A percentile compares a stretch with the other conserved stretches of the same genome.
Evolutionary conservation across 2,113 vertebrate genomes (phyloP).

Genomic region (Pollimyrus isidori): DNA sequence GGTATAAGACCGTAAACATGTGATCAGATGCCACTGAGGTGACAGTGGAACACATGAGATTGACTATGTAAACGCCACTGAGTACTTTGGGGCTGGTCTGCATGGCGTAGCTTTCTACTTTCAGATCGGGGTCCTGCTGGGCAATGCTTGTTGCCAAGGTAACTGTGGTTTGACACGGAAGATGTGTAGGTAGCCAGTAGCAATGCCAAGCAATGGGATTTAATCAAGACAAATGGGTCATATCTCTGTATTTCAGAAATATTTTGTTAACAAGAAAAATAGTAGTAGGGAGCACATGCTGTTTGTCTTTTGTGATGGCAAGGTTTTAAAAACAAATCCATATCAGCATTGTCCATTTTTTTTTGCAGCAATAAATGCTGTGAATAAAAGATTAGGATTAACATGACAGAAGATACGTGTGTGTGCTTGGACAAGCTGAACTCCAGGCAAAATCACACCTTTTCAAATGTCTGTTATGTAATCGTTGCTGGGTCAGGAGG

Average conservation of each 20-base stretch:
- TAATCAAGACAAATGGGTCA: conserved; percentile 47
- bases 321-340: conserved; percentile 26
- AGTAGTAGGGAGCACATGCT: conserved; percentile 28
- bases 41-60: conserved; percentile 52
- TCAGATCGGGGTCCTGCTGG: conserved; percentile 56
- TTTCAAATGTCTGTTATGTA: conserved; percentile 43
- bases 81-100: conserved; percentile 37
- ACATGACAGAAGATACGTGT: conserved; percentile 35
- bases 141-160: conserved; percentile 62
- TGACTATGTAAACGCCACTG: conserved; percentile 51
- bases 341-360: conserved; percentile 31
- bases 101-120: conserved; percentile 46
- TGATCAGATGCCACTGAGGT: background rate
- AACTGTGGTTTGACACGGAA: conserved; percentile 62
- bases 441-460: conserved; percentile 33
- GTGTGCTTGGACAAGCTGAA: conserved; percentile 38
- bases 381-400: conserved; percentile 53
- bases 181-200: conserved; percentile 58
- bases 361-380: conserved; percentile 34
- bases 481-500: conserved; percentile 39
- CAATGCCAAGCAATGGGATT: conserved; percentile 47
- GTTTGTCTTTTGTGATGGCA: conserved; percentile 21
- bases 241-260: conserved; percentile 37
- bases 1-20: background rate
- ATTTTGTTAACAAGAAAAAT: conserved; percentile 32